phyloP scores from a whole-genome alignment of 1,140 invertebrate genomes.

The Meloidogyne exigua region DNA sequence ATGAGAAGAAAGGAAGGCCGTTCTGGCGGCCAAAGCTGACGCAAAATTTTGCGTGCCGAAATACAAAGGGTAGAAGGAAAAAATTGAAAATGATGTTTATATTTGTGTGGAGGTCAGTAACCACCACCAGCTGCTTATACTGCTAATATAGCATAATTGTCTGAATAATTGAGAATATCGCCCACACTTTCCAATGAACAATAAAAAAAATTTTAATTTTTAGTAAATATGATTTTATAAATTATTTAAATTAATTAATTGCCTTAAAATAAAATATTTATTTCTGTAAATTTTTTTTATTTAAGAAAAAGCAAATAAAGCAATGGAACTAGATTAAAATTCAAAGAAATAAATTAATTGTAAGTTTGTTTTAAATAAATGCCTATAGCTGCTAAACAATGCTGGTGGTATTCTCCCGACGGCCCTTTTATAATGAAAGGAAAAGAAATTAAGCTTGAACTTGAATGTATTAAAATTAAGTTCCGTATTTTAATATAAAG shows the following conservation, averaged over 20 bases:
- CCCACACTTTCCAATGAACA: neutral
- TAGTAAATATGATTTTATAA: too few relatives aligned
- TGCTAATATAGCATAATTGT: neutral
- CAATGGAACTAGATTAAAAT: neutral
- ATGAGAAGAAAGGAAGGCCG: neutral
- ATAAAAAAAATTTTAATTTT: too few relatives aligned
- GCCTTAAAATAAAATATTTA: too few relatives aligned
- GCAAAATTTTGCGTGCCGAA: neutral
- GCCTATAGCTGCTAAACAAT: neutral
- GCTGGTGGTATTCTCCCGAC: neutral
- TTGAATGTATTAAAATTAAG: too few relatives aligned
- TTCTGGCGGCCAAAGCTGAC: slow-evolving; percentile 3
- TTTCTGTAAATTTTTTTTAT: too few relatives aligned
- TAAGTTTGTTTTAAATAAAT: neutral
- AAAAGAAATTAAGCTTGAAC: too few relatives aligned
- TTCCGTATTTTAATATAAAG: too few relatives aligned
- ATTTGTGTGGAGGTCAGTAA: neutral
- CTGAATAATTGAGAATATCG: neutral
- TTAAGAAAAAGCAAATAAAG: too few relatives aligned
- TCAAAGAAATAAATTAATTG: neutral
- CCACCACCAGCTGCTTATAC: neutral
- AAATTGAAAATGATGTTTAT: neutral
- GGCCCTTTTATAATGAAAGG: too few relatives aligned
- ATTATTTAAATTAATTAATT: too few relatives aligned
- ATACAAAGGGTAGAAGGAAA: neutral